Percentiles rank a stretch among this genome's conserved stretches.
Conservation (phyloP, 2,797 vertebrate genomes). For the Intellagama lesueurii region DNA sequence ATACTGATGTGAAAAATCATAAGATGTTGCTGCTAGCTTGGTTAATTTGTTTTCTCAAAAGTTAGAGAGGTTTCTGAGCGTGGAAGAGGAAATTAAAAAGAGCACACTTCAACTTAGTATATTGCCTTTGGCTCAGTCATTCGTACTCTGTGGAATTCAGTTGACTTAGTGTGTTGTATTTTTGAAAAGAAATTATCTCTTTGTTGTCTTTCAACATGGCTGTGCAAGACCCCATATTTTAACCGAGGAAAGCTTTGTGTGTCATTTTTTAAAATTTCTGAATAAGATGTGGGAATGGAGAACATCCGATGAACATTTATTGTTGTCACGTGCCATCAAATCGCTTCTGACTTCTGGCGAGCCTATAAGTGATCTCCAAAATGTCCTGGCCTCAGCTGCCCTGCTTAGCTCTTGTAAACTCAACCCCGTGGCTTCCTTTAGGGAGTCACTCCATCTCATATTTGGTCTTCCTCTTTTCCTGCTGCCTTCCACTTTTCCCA, state of each 20-base stretch:
- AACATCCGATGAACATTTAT: too few species aligned
- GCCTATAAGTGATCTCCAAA: too few species aligned
- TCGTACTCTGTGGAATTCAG: constrained; percentile 9
- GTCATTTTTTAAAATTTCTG: not conserved
- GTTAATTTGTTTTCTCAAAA: constrained; percentile 20
- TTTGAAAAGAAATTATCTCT: not conserved
- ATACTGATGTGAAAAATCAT: not conserved
- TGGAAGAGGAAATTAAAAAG: constrained; percentile 28
- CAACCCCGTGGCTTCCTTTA: too few species aligned
- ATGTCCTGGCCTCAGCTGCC: too few species aligned
- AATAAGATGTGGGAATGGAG: not conserved
- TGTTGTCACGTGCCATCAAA: too few species aligned
- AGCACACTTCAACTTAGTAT: not conserved
- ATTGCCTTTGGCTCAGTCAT: not conserved
- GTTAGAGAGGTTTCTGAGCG: not conserved
- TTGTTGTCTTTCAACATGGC: not conserved
- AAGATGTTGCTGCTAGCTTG: not conserved
- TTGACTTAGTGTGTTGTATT: not conserved
- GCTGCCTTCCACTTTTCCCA: too few species aligned
- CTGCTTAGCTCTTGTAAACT: too few species aligned
- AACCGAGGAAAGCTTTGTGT: not conserved
- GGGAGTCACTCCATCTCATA: too few species aligned
- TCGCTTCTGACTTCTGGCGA: not conserved
- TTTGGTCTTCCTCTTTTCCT: too few species aligned
- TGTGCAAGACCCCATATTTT: not conserved